phyloP scores from a whole-genome alignment of 2,888 invertebrate species.

The Pachycephus smyrnensis region DNA sequence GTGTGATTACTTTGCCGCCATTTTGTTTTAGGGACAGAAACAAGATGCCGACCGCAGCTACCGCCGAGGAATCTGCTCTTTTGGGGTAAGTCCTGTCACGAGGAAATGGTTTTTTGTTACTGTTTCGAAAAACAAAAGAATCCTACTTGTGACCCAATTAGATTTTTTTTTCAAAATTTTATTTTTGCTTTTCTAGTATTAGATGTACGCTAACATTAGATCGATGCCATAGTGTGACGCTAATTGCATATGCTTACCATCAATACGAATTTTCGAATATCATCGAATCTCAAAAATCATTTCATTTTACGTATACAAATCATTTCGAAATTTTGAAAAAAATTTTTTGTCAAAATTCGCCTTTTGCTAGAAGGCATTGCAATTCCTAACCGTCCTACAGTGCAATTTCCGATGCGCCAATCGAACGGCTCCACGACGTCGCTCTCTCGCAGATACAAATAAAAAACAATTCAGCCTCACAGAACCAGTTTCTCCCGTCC shows the following conservation, averaged over 20 bases:
- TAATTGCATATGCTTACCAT: neutral
- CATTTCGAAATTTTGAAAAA: constrained; percentile 5
- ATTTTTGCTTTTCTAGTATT: neutral
- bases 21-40: constrained; percentile 66
- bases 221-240: neutral
- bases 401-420: neutral
- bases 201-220: neutral
- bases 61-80: constrained; percentile 88
- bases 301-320: constrained; percentile 11
- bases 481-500: neutral
- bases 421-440: neutral
- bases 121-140: neutral
- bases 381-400: neutral
- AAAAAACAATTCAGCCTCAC: neutral
- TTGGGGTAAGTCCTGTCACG: constrained; percentile 80
- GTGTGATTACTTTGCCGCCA: constrained; percentile 63
- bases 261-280: neutral
- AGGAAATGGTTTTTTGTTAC: neutral
- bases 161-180: too few relatives aligned
- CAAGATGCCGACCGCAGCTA: constrained; percentile 78
- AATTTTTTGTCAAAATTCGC: constrained; percentile 19
- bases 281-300: neutral
- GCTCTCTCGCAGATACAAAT: neutral
- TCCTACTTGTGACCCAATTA: neutral
- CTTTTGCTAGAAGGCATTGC: neutral